Conservation (phyloP, 2,113 vertebrate genomes). For the Coregonus clupeaformis region DNA sequence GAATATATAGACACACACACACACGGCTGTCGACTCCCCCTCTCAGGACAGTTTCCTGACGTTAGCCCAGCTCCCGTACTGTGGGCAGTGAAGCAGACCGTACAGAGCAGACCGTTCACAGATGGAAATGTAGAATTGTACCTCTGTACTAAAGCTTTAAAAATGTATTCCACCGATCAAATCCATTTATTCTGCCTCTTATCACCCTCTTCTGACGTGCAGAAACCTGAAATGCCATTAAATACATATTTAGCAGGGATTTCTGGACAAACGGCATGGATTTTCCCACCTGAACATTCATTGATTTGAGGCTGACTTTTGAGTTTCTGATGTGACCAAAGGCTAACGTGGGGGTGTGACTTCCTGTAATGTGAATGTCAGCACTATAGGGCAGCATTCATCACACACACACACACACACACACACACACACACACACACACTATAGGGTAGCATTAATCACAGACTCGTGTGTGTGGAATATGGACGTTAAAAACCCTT, state of each 20-base stretch:
- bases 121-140: slow-evolving; percentile 20
- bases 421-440: slow-evolving; percentile 6
- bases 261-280: slow-evolving; percentile 51
- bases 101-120: slow-evolving; percentile 25
- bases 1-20: background rate
- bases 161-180: slow-evolving; percentile 52
- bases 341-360: slow-evolving; percentile 50
- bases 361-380: slow-evolving; percentile 63
- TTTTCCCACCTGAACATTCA: slow-evolving; percentile 61
- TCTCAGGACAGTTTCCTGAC: too few relatives aligned
- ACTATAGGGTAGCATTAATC: slow-evolving; percentile 57
- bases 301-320: slow-evolving; percentile 67
- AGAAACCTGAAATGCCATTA: slow-evolving; percentile 48
- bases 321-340: slow-evolving; percentile 53
- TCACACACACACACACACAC: slow-evolving; percentile 29
- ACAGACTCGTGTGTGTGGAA: slow-evolving; percentile 26
- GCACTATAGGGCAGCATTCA: slow-evolving; percentile 51
- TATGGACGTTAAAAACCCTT: slow-evolving; percentile 10
- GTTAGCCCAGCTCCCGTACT: too few relatives aligned
- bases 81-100: slow-evolving; percentile 27
- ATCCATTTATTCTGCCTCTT: slow-evolving; percentile 42
- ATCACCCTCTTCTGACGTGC: slow-evolving; percentile 42
- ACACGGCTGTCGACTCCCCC: too few relatives aligned
- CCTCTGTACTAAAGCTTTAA: slow-evolving; percentile 25
- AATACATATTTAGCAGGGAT: slow-evolving; percentile 67